phyloP scores from a whole-genome alignment of 2,797 vertebrate species.

The Molossus alvarezi region DNA sequence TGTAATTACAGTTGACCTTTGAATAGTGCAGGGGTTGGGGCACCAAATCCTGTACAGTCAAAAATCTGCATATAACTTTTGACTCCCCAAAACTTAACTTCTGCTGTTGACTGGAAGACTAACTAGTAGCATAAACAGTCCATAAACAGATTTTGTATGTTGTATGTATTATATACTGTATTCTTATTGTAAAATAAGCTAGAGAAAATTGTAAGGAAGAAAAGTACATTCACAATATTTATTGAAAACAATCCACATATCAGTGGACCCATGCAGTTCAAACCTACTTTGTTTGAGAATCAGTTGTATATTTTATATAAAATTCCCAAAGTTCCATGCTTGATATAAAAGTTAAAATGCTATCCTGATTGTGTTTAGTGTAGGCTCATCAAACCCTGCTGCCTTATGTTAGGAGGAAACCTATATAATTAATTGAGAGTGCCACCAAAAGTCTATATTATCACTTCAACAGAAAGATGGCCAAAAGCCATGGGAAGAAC shows the following conservation, averaged over 20 bases:
- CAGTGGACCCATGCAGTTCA: not conserved
- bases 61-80: not conserved
- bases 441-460: conserved; percentile 45
- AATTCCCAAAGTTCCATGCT: conserved; percentile 4
- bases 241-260: not conserved
- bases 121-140: not conserved
- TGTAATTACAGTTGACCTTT: not conserved
- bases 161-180: not conserved
- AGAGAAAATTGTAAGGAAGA: not conserved
- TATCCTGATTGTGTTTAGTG: conserved; percentile 45
- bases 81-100: not conserved
- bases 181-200: not conserved
- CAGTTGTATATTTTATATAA: conserved; percentile 45
- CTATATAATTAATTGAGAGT: conserved; percentile 44
- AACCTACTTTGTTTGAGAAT: not conserved
- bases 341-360: conserved; percentile 63
- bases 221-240: not conserved
- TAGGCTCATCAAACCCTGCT: conserved; percentile 19
- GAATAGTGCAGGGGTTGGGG: not conserved
- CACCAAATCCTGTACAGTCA: not conserved
- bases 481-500: not conserved
- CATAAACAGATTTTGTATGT: not conserved
- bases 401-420: conserved; percentile 64
- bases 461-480: conserved; percentile 60
- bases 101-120: not conserved